phyloP scores from a whole-genome alignment of 2,888 invertebrate species.

The Hemistola chrysoprasaria region DNA sequence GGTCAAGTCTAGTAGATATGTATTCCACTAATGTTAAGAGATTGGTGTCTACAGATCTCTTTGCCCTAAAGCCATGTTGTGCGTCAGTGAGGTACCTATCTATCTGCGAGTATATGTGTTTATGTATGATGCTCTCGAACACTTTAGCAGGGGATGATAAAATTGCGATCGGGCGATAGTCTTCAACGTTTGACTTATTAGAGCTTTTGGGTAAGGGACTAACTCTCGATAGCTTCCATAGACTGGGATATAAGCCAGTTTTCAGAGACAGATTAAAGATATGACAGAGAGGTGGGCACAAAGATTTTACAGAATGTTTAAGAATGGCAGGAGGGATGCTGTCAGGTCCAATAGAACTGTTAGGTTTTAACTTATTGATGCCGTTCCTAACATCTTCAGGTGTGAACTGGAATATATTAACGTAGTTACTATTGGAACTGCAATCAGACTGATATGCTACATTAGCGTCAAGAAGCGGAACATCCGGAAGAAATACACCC shows the following conservation, averaged over 20 bases:
- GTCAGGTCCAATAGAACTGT: conserved; percentile 2
- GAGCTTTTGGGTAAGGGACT: conserved; percentile 1
- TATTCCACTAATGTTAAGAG: background rate
- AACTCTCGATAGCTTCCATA: conserved; percentile 1
- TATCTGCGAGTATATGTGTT: background rate
- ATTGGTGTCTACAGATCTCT: conserved; percentile 2
- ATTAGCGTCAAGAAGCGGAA: background rate
- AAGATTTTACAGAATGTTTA: background rate
- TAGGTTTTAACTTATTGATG: conserved; percentile 2
- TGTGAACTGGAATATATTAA: conserved; percentile 2
- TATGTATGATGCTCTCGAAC: background rate
- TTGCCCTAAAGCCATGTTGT: conserved; percentile 3
- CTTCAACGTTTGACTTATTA: background rate
- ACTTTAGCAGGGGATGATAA: conserved; percentile 1
- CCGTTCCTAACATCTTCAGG: background rate
- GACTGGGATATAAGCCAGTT: background rate
- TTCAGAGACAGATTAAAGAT: too few relatives aligned
- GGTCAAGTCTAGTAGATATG: background rate
- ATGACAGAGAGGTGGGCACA: too few relatives aligned
- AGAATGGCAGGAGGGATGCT: background rate
- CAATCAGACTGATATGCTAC: background rate
- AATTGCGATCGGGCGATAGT: background rate
- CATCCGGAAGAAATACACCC: conserved; percentile 1
- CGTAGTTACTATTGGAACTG: background rate
- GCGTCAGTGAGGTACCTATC: background rate